A percentile compares a stretch with the other conserved stretches of the same genome.
Conservation (phyloP, 2,797 vertebrate genomes). For the Myotis vivesi region DNA sequence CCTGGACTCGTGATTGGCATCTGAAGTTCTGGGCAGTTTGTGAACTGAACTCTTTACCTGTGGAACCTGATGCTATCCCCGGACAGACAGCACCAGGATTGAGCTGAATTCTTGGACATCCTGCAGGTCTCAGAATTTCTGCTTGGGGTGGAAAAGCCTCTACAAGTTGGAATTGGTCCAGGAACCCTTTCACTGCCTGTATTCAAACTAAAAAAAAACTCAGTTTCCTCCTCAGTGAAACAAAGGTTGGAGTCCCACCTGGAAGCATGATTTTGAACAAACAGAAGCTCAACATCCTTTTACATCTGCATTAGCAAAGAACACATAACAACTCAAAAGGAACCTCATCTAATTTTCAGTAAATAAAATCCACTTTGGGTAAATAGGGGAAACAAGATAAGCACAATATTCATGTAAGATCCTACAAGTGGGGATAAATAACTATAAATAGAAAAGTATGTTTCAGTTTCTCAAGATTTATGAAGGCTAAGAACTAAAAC, state of each 20-base stretch:
- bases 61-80: neutral
- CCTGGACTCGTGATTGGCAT: neutral
- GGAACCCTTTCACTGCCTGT: neutral
- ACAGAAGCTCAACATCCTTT: neutral
- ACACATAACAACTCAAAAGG: neutral
- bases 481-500: slow-evolving; percentile 25
- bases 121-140: neutral
- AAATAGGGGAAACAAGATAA: slow-evolving; percentile 19
- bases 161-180: neutral
- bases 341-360: slow-evolving; percentile 20
- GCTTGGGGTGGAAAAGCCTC: neutral
- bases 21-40: neutral
- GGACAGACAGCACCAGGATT: neutral
- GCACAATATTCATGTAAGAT: neutral
- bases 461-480: slow-evolving; percentile 28
- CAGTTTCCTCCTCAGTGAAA: neutral
- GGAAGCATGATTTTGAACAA: slow-evolving; percentile 13
- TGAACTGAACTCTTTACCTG: neutral
- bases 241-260: neutral
- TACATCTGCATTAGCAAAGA: neutral
- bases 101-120: neutral
- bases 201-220: neutral
- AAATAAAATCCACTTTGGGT: slow-evolving; percentile 7
- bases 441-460: neutral
- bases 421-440: slow-evolving; percentile 1